Percentiles rank a stretch among this genome's conserved stretches.
phyloP scores from a whole-genome alignment of 2,113 vertebrate genomes.

The Cynopterus brachyotis region DNA sequence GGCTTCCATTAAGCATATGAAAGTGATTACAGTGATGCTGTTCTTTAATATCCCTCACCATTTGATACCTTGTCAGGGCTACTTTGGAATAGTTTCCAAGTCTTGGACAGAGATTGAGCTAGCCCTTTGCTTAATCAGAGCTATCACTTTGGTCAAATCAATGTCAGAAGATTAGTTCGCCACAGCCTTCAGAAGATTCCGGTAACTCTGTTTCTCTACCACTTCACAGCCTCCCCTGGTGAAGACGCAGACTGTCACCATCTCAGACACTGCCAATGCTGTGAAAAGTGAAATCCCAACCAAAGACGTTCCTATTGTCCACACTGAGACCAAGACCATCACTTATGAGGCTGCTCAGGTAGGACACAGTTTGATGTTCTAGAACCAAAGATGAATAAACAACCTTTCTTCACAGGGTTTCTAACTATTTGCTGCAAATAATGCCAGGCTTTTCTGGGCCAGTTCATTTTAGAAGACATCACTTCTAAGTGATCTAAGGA shows the following conservation, averaged over 20 bases:
- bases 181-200: background rate
- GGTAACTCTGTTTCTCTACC: slow-evolving; percentile 68
- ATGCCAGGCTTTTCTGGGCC: background rate
- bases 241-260: slow-evolving; percentile 97
- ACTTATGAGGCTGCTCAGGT: slow-evolving; percentile 98
- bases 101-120: slow-evolving; percentile 34
- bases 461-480: slow-evolving; percentile 22
- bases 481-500: background rate
- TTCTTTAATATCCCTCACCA: slow-evolving; percentile 38
- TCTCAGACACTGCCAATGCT: slow-evolving; percentile 92
- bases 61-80: slow-evolving; percentile 22
- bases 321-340: slow-evolving; percentile 98
- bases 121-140: slow-evolving; percentile 45
- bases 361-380: slow-evolving; percentile 50
- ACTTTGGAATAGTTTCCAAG: slow-evolving; percentile 17
- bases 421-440: background rate
- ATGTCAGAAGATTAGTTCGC: slow-evolving; percentile 77
- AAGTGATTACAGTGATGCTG: slow-evolving; percentile 52
- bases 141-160: slow-evolving; percentile 84
- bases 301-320: slow-evolving; percentile 94
- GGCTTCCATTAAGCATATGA: slow-evolving; percentile 66
- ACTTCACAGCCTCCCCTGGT: slow-evolving; percentile 91
- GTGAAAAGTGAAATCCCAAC: slow-evolving; percentile 90
- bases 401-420: background rate
- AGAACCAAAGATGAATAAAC: background rate